A percentile compares a stretch with the other conserved stretches of the same genome.
These are phyloP conservation scores for Diorhabda sublineata DNA, from an alignment of 1,140 invertebrate genomes.

Conservation along the genomic window DNA sequence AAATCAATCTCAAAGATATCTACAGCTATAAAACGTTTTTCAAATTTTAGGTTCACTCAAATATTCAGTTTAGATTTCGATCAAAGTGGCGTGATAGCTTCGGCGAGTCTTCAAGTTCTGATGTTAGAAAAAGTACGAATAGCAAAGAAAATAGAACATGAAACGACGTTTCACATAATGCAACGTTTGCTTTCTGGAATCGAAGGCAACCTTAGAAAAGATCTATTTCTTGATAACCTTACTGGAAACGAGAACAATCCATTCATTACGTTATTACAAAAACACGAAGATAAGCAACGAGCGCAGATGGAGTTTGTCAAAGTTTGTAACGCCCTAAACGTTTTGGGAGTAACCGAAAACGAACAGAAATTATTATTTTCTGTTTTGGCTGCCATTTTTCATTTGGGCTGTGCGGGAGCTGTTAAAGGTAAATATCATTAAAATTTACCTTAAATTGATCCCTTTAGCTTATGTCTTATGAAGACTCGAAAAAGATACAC, in stretches of 20 bases:
- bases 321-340: conserved; percentile 69
- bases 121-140: conserved; percentile 71
- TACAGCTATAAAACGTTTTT: neutral
- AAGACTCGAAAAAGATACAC: neutral
- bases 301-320: conserved; percentile 75
- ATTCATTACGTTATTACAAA: conserved; percentile 74
- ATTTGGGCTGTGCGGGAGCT: conserved; percentile 81
- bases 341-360: conserved; percentile 66
- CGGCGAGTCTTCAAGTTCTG: conserved; percentile 80
- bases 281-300: conserved; percentile 74
- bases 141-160: conserved; percentile 62
- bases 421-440: conserved; percentile 54
- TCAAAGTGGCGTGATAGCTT: conserved; percentile 81
- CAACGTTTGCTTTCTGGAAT: conserved; percentile 80
- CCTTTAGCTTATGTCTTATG: neutral
- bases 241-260: conserved; percentile 69
- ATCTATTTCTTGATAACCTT: conserved; percentile 74
- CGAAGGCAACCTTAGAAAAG: conserved; percentile 70
- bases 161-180: conserved; percentile 78
- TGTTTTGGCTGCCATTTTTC: conserved; percentile 86
- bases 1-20: neutral
- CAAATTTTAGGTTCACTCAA: conserved; percentile 62
- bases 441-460: no score
- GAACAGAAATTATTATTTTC: conserved; percentile 82
- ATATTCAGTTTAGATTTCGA: conserved; percentile 89